Evolutionary conservation across 2,888 invertebrate species (phyloP).

Genomic region (Smittia aterrima): DNA sequence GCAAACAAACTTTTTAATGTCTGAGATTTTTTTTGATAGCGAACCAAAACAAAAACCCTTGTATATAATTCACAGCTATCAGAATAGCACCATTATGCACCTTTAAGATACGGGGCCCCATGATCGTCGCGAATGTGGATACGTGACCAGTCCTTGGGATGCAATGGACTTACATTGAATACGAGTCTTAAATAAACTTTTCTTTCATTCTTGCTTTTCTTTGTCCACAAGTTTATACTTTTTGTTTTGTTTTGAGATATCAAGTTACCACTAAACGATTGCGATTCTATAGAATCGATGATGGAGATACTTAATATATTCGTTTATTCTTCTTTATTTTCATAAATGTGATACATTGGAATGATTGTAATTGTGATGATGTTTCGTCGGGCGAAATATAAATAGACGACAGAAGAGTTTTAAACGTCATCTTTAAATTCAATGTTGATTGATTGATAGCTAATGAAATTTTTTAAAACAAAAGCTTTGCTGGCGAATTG

Average conservation of each 20-base stretch:
- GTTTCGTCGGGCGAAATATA: not conserved
- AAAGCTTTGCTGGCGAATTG: too few species aligned
- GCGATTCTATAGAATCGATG: too few species aligned
- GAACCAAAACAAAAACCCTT: not conserved
- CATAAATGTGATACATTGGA: not conserved
- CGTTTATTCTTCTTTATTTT: not conserved
- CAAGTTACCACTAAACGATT: too few species aligned
- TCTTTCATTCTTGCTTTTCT: too few species aligned
- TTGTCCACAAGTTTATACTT: too few species aligned
- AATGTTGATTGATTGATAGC: not conserved
- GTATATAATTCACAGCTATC: conserved; percentile 50
- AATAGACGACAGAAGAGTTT: not conserved
- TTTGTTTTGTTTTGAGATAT: too few species aligned
- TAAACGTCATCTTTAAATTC: not conserved
- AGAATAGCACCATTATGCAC: conserved; percentile 56
- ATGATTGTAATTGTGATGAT: conserved; percentile 1
- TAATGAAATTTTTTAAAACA: not conserved
- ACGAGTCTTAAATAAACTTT: not conserved
- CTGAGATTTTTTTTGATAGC: not conserved
- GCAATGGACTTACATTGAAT: not conserved
- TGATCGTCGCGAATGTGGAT: not conserved
- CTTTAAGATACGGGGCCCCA: conserved; percentile 47
- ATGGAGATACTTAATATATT: not conserved
- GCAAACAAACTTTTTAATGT: too few species aligned
- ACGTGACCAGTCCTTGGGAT: not conserved